phyloP scores from a whole-genome alignment of 2,888 invertebrate species.

The Cetonia aurata region DNA sequence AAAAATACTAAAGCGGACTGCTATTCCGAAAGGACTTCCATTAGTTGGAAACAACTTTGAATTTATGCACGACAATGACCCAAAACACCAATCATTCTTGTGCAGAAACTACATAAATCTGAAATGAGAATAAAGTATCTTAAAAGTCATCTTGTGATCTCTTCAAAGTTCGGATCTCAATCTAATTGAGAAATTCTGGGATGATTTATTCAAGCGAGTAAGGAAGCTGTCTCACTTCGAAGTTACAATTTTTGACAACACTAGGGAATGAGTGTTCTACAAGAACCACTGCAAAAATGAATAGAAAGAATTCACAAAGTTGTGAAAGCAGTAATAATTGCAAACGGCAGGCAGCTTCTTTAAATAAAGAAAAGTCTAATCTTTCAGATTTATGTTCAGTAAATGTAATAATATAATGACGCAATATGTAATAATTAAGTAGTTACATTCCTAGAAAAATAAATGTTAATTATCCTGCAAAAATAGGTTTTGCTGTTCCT shows the following conservation, averaged over 20 bases:
- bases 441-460: no score
- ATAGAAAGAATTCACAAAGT: conserved; percentile 2
- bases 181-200: conserved; percentile 23
- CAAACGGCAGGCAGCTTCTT: conserved; percentile 7
- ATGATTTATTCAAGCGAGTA: conserved; percentile 13
- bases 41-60: no score
- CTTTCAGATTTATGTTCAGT: conserved; percentile 2
- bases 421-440: no score
- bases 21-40: no score
- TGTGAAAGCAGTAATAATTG: conserved; percentile 14
- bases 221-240: conserved; percentile 17
- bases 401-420: no score
- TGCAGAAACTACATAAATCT: conserved; percentile 19
- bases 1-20: no score
- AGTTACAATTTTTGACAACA: conserved; percentile 8
- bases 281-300: background rate
- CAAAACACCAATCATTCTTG: conserved; percentile 7
- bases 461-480: no score
- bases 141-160: background rate
- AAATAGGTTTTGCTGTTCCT: no score
- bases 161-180: conserved; percentile 7
- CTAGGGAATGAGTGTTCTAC: background rate
- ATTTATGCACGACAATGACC: conserved; percentile 35
- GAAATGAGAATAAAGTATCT: background rate
- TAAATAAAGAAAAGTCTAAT: conserved; percentile 8